Conservation (phyloP, 2,113 vertebrate genomes). For the Regulus satrapa region DNA sequence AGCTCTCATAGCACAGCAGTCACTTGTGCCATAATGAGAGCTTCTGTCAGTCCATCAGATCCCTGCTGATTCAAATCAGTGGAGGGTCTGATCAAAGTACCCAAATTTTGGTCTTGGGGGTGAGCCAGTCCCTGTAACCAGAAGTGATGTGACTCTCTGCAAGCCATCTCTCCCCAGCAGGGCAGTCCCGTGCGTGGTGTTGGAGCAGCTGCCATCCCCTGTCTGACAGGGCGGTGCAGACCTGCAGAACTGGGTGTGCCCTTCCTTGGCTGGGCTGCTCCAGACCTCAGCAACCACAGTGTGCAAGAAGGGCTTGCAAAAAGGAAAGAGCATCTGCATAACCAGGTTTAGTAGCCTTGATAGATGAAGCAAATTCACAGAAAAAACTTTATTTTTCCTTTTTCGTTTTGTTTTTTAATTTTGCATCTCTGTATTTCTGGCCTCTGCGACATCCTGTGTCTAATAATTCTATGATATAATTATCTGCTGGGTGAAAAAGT, state of each 20-base stretch:
- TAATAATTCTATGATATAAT: constrained; percentile 33
- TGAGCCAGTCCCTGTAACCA: neutral
- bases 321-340: neutral
- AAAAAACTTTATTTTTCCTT: neutral
- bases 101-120: neutral
- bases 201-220: accelerated
- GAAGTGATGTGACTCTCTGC: neutral
- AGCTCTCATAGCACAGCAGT: neutral
- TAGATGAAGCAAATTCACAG: neutral
- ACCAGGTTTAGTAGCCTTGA: neutral
- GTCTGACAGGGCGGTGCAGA: neutral
- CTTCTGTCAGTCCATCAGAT: neutral
- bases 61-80: neutral
- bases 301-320: neutral
- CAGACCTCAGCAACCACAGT: neutral
- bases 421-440: neutral
- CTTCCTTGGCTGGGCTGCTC: neutral
- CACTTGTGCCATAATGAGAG: neutral
- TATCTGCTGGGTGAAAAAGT: constrained; percentile 26
- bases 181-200: accelerated
- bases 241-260: accelerated
- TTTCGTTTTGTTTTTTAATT: neutral
- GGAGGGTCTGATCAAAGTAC: neutral
- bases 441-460: neutral
- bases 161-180: neutral